phyloP scores from a whole-genome alignment of 2,888 invertebrate species.

The Sialis lutaria region DNA sequence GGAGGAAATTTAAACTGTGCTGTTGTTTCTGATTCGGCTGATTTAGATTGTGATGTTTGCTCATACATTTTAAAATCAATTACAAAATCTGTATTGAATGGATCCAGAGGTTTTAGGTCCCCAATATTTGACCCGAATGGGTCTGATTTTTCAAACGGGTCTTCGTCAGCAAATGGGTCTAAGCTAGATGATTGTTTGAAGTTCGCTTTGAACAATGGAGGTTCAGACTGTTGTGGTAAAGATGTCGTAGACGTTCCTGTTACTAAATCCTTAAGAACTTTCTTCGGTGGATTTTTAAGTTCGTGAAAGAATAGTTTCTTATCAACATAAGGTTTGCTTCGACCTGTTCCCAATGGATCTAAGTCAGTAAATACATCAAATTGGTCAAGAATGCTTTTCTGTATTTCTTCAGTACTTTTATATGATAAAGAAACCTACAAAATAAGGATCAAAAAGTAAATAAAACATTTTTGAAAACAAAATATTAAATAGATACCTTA shows the following conservation, averaged over 20 bases:
- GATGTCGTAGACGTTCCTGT: constrained; percentile 24
- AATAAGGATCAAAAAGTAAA: neutral
- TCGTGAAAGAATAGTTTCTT: constrained; percentile 94
- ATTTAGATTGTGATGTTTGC: constrained; percentile 9
- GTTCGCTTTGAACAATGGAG: constrained; percentile 19
- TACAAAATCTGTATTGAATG: constrained; percentile 36
- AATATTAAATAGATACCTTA: no score
- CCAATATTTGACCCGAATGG: constrained; percentile 41
- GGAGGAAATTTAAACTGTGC: constrained; percentile 13
- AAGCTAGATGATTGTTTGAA: constrained; percentile 15
- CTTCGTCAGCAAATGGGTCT: constrained; percentile 48
- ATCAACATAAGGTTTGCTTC: constrained; percentile 84
- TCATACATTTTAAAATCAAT: constrained; percentile 16
- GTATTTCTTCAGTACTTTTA: constrained; percentile 14
- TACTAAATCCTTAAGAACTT: constrained; percentile 75
- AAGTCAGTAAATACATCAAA: constrained; percentile 85
- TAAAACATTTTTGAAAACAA: no score
- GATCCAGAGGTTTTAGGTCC: constrained; percentile 33
- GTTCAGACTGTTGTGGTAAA: constrained; percentile 17
- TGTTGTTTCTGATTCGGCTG: constrained; percentile 18
- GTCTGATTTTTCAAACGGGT: constrained; percentile 56
- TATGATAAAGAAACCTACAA: neutral
- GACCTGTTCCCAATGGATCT: constrained; percentile 83
- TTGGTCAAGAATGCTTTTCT: constrained; percentile 21
- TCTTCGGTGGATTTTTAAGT: constrained; percentile 86